Base-by-base conservation (phyloP, 2,113 vertebrate species). In the Epinephelus moara region DNA sequence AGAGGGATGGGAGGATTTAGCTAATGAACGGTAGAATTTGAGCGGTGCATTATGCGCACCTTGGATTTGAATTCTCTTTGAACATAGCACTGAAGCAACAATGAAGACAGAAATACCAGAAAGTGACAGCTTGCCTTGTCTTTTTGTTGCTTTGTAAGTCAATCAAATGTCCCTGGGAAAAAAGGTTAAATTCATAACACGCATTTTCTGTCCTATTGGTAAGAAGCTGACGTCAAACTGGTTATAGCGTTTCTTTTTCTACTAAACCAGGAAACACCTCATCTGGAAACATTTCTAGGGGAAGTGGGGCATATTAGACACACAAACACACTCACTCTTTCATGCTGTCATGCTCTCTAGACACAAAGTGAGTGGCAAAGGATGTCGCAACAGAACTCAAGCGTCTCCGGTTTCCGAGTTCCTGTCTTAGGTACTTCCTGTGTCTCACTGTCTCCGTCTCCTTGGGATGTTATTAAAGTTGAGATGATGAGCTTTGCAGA, bases 11-110 rank as follows among this genome's bases (percentile, higher is more conserved):
- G 21, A 71, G 23, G 61, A 33, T 68, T 71, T 25, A 67, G 33
- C 42, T 75, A 77, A 77, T 62, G 73, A 77, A 74, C 4, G 3
- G 74, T 25, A 62, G 73, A 50, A 47, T 73, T 21, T 52, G 23
- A 64, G 53, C 75, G 50, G 66, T 70, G 49, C 80, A 52, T 82
- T 30, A 49, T 60, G 60, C 3, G 9, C 66, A 45, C 69, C 49
- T 66, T 27, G 23, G 68, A 50, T 59, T 52, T 21, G 23, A 75
- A 66, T 15, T 64, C 8, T 2, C 42, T 52, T 68, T 70, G 50
- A 81, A 21, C 27, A 1, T 37, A n/a, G 33, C 14, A 2, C n/a
- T 13, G 27, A 30, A 62, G 30, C 23, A 69, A 40, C 14, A 74
- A 18, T 30, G 21, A 19, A 61, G 59, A 25, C 25, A 47, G 57